These are phyloP conservation scores for Lissocephala sabroskyi DNA, from an alignment of 2,888 invertebrate genomes.

Conservation along the genomic window DNA sequence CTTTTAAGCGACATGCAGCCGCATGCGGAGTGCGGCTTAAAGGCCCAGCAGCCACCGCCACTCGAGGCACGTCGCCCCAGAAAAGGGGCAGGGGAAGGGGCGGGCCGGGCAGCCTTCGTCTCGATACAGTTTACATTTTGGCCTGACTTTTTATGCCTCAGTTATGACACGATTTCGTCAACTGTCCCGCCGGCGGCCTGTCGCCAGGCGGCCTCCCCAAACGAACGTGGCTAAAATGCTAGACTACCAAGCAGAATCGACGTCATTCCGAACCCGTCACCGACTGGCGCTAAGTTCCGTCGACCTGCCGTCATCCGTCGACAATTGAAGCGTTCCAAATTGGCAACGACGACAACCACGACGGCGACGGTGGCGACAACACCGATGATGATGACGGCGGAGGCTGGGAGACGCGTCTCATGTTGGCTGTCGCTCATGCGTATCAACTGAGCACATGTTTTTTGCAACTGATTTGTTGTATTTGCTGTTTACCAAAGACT, in stretches of 20 bases:
- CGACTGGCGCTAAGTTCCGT: slow-evolving; percentile 43
- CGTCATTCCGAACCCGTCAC: too few species aligned
- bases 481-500: too few species aligned
- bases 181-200: slow-evolving; percentile 12
- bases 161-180: slow-evolving; percentile 65
- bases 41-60: too few species aligned
- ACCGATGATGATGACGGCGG: too few species aligned
- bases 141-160: slow-evolving; percentile 30
- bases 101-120: neutral
- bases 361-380: too few species aligned
- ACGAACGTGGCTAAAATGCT: slow-evolving; percentile 39
- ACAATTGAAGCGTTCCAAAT: slow-evolving; percentile 41
- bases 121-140: slow-evolving; percentile 3
- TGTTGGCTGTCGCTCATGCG: neutral
- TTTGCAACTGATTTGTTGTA: slow-evolving; percentile 8
- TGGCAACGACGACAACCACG: slow-evolving; percentile 21
- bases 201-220: slow-evolving; percentile 14
- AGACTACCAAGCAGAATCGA: too few species aligned
- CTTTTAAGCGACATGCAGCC: slow-evolving; percentile 22
- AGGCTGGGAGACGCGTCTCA: too few species aligned
- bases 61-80: too few species aligned
- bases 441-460: neutral
- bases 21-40: neutral
- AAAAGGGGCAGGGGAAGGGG: slow-evolving; percentile 6
- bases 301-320: neutral